A percentile compares a stretch with the other conserved stretches of the same genome.
These are phyloP conservation scores for Tangara arthus DNA, from an alignment of 2,797 vertebrate species.

Conservation along the genomic window DNA sequence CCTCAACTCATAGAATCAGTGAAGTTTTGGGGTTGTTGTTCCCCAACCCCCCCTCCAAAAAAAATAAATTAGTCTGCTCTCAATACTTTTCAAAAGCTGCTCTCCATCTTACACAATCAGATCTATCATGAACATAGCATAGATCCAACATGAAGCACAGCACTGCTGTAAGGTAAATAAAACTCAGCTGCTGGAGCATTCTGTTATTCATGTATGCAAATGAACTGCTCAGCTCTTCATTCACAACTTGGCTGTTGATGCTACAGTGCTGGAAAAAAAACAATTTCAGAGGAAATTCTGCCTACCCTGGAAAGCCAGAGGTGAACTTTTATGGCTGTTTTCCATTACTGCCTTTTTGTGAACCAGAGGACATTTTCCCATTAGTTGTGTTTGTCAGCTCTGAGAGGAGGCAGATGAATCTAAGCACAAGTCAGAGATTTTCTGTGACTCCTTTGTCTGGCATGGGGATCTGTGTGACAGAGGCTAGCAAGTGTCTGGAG, in stretches of 20 bases:
- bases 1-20: background rate
- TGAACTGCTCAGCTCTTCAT: background rate
- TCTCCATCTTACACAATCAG: background rate
- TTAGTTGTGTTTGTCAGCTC: background rate
- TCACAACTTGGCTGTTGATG: background rate
- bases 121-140: background rate
- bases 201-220: background rate
- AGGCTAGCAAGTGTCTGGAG: background rate
- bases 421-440: background rate
- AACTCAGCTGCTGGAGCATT: background rate
- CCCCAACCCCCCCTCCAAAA: background rate
- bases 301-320: background rate
- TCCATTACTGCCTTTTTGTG: background rate
- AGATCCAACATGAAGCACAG: background rate
- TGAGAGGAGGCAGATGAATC: background rate
- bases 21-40: background rate
- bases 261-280: background rate
- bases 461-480: background rate
- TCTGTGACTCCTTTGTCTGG: background rate
- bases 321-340: constrained; percentile 1
- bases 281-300: constrained; percentile 24
- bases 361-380: background rate
- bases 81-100: background rate
- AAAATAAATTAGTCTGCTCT: background rate
- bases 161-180: background rate